A percentile compares a stretch with the other conserved stretches of the same genome.
Conservation (phyloP, 2,888 invertebrate genomes). For the Xylocampa areola region DNA sequence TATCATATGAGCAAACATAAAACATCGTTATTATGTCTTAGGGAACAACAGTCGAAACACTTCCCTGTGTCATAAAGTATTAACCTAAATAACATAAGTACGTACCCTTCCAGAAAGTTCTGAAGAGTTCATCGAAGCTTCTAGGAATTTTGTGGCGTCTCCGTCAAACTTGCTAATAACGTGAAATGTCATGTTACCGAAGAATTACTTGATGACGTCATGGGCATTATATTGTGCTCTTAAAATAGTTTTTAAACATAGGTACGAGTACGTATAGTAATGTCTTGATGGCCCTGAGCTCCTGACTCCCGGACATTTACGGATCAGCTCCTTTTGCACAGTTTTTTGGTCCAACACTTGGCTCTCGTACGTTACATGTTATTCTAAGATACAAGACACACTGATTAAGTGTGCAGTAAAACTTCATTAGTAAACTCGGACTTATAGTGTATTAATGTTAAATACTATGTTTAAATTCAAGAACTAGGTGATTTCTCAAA, state of each 20-base stretch:
- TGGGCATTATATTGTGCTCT: slow-evolving; percentile 17
- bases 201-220: slow-evolving; percentile 25
- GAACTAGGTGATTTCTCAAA: too few species aligned
- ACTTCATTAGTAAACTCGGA: too few species aligned
- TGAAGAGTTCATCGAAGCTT: slow-evolving; percentile 53
- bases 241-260: neutral
- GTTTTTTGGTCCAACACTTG: too few species aligned
- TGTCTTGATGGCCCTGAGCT: too few species aligned
- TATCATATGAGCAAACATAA: slow-evolving; percentile 47
- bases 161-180: slow-evolving; percentile 62
- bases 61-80: slow-evolving; percentile 49
- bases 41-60: slow-evolving; percentile 47
- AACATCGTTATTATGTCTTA: slow-evolving; percentile 42
- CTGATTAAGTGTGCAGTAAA: too few species aligned
- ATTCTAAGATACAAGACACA: too few species aligned
- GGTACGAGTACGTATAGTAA: too few species aligned
- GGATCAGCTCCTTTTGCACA: too few species aligned
- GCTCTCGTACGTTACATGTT: too few species aligned
- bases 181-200: slow-evolving; percentile 47
- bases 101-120: slow-evolving; percentile 47
- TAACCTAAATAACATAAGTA: slow-evolving; percentile 57
- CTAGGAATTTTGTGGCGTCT: slow-evolving; percentile 49
- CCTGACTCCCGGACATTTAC: too few species aligned
- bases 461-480: too few species aligned
- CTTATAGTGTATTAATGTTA: too few species aligned